phyloP scores from a whole-genome alignment of 2,888 invertebrate genomes.

The Melieria crassipennis region DNA sequence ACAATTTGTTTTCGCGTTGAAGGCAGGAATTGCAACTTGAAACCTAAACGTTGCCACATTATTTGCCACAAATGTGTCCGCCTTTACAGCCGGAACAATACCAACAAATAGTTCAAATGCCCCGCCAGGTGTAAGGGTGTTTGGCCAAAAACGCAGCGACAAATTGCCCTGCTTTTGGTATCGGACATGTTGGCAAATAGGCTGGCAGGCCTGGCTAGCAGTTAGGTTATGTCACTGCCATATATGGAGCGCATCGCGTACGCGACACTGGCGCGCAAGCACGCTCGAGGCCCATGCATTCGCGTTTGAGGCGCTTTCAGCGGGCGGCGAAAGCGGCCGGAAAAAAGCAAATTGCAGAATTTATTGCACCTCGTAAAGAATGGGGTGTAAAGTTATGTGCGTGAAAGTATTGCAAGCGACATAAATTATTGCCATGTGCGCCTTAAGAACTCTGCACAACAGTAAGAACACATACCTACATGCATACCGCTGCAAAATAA shows the following conservation, averaged over 20 bases:
- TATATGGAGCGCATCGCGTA: slow-evolving; percentile 10
- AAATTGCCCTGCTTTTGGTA: slow-evolving; percentile 34
- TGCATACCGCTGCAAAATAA: slow-evolving; percentile 17
- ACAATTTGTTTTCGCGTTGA: no score
- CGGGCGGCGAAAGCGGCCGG: no score
- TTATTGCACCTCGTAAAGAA: slow-evolving; percentile 61
- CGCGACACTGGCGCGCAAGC: background rate
- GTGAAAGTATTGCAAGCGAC: slow-evolving; percentile 43
- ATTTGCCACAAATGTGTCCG: slow-evolving; percentile 22
- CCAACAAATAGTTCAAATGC: background rate
- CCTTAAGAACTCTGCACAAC: background rate
- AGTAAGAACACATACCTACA: background rate
- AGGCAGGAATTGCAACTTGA: no score
- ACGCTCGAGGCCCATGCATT: background rate
- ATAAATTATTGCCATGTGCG: slow-evolving; percentile 11
- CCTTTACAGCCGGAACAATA: slow-evolving; percentile 17
- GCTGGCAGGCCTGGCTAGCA: background rate
- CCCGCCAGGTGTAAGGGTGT: background rate
- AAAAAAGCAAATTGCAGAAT: slow-evolving; percentile 61
- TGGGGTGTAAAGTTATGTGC: slow-evolving; percentile 51
- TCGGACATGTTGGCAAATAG: background rate
- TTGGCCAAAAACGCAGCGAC: slow-evolving; percentile 17
- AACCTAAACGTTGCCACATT: no score
- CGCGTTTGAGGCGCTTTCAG: no score
- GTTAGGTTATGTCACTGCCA: slow-evolving; percentile 11